A percentile compares a stretch with the other conserved stretches of the same genome.
Evolutionary conservation across 2,797 vertebrate genomes (phyloP).

Genomic region (Cheirogaleus major): DNA sequence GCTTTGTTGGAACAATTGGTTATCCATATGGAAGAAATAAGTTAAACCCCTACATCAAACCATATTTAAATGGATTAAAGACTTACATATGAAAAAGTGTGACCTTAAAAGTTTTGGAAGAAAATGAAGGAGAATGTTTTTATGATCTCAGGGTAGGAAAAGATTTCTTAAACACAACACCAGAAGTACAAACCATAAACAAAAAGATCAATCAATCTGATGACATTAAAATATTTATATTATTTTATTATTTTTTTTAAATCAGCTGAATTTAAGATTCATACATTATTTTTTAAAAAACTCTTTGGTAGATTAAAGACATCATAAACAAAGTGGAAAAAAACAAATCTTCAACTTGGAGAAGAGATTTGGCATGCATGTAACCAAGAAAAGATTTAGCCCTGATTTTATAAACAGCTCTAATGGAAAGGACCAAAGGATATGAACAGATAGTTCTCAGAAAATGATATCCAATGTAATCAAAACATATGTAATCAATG

Average conservation of each 20-base stretch:
- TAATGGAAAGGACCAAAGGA: not conserved
- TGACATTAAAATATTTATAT: constrained; percentile 7
- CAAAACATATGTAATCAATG: not conserved
- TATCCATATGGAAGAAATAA: constrained; percentile 34
- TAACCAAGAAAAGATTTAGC: not conserved
- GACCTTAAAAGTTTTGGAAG: constrained; percentile 19
- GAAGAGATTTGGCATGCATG: not conserved
- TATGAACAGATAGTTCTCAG: not conserved
- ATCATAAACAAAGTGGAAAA: not conserved
- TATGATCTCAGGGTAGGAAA: not conserved
- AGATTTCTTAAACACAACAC: not conserved
- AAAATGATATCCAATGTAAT: not conserved
- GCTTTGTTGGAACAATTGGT: not conserved
- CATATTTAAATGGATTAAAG: constrained; percentile 27
- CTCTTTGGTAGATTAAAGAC: not conserved
- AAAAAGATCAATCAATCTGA: not conserved
- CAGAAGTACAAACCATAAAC: not conserved
- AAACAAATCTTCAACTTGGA: not conserved
- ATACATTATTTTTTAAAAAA: not conserved
- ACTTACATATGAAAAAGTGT: not conserved
- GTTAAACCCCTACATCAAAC: not conserved
- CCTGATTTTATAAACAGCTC: constrained; percentile 31
- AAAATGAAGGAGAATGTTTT: constrained; percentile 39
- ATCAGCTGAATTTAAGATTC: not conserved
- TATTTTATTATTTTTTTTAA: not conserved